These are phyloP conservation scores for Phycodurus eques DNA, from an alignment of 2,113 vertebrate species.

Conservation along the genomic window DNA sequence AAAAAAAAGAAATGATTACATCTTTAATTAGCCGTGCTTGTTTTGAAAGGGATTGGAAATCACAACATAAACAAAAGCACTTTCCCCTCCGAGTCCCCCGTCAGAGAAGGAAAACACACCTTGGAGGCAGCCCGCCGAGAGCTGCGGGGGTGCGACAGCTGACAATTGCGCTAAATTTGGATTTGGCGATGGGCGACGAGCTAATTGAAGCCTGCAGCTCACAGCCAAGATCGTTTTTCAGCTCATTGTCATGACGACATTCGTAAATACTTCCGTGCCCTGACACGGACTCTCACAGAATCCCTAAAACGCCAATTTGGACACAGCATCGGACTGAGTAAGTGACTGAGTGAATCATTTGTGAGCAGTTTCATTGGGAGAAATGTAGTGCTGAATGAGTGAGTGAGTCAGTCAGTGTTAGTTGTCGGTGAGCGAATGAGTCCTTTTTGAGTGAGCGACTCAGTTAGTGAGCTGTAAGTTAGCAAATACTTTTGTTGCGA, in stretches of 20 bases:
- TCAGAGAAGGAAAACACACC: neutral
- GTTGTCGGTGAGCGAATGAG: no score
- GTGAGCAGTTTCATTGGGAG: no score
- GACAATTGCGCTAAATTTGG: neutral
- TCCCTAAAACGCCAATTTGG: conserved; percentile 24
- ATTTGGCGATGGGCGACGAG: neutral
- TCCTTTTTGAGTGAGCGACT: no score
- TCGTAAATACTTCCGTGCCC: conserved; percentile 44
- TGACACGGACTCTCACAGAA: conserved; percentile 27
- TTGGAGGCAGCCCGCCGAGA: neutral
- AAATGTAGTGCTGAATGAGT: no score
- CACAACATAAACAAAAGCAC: conserved; percentile 26
- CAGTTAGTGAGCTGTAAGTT: no score
- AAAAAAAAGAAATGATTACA: conserved; percentile 2
- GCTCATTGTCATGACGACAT: conserved; percentile 15
- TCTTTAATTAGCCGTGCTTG: conserved; percentile 30
- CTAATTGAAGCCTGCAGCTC: neutral
- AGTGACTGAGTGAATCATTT: neutral
- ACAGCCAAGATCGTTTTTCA: conserved; percentile 1
- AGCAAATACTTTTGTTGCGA: no score
- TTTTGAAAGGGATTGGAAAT: conserved; percentile 37
- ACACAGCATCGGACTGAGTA: neutral
- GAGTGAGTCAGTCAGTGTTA: no score
- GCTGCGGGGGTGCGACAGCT: conserved; percentile 12
- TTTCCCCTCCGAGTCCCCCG: neutral